phyloP scores from a whole-genome alignment of 2,888 invertebrate genomes.

The Agonopterix alstromeriana region DNA sequence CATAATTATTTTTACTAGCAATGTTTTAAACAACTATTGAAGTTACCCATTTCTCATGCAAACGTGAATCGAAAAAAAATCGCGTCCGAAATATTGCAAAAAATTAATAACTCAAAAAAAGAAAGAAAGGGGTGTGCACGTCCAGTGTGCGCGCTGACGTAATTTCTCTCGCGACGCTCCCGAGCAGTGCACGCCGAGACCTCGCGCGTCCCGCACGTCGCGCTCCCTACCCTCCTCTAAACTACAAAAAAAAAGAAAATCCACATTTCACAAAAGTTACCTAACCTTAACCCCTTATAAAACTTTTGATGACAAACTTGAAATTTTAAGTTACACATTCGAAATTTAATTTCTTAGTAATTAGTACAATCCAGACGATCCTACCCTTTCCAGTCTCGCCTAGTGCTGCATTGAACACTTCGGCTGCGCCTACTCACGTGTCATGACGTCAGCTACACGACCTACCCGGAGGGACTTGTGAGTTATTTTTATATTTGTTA shows the following conservation, averaged over 20 bases:
- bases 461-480: conserved; percentile 47
- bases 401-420: not conserved
- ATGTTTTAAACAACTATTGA: no score
- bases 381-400: no score
- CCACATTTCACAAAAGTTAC: no score
- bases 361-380: no score
- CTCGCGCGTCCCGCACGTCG: conserved; percentile 60
- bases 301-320: not conserved
- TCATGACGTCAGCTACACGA: conserved; percentile 39
- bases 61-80: not conserved
- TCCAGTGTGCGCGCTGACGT: conserved; percentile 58
- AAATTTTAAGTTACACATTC: no score
- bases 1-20: no score
- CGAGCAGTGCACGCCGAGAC: conserved; percentile 53
- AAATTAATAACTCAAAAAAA: conserved; percentile 65
- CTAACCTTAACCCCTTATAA: no score
- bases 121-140: conserved; percentile 68
- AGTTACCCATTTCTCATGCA: no score
- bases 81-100: conserved; percentile 57
- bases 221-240: conserved; percentile 18
- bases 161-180: conserved; percentile 44
- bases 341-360: no score
- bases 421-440: conserved; percentile 43
- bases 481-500: conserved; percentile 26
- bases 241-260: no score